phyloP scores from a whole-genome alignment of 2,888 invertebrate species.

The Atethmia centrago region DNA sequence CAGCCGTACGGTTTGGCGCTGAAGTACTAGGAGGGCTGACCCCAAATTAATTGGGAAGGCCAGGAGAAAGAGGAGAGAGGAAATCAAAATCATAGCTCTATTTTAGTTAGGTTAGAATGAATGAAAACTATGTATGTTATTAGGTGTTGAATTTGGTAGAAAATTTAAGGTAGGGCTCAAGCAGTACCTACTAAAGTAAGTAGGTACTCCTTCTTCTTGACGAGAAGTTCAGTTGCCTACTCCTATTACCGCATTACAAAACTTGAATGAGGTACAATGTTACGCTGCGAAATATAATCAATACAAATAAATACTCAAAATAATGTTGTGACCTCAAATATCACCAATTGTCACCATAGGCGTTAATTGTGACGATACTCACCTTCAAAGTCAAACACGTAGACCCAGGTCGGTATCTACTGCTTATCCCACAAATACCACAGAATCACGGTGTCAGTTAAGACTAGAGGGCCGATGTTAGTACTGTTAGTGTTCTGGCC shows the following conservation, averaged over 20 bases:
- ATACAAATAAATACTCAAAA: constrained; percentile 36
- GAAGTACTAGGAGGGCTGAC: too few species aligned
- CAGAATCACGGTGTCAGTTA: neutral
- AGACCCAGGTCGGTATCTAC: neutral
- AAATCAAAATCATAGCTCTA: too few species aligned
- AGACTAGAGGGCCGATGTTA: constrained; percentile 13
- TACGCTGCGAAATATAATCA: neutral
- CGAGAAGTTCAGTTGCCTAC: too few species aligned
- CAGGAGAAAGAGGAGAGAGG: too few species aligned
- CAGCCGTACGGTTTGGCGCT: too few species aligned
- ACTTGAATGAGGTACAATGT: constrained; percentile 1
- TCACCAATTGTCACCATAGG: constrained; percentile 2
- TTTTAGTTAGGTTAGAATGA: too few species aligned
- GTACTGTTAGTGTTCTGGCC: constrained; percentile 6
- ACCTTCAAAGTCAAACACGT: neutral
- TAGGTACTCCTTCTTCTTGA: neutral
- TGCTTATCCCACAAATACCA: neutral
- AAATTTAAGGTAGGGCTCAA: too few species aligned
- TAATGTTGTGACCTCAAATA: constrained; percentile 32
- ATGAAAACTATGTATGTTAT: too few species aligned
- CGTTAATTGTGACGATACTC: constrained; percentile 27
- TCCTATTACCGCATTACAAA: neutral
- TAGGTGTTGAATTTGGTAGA: too few species aligned
- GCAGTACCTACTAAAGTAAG: too few species aligned
- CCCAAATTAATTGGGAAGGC: too few species aligned